phyloP scores from a whole-genome alignment of 2,113 vertebrate genomes.

The Tupaia chinensis region DNA sequence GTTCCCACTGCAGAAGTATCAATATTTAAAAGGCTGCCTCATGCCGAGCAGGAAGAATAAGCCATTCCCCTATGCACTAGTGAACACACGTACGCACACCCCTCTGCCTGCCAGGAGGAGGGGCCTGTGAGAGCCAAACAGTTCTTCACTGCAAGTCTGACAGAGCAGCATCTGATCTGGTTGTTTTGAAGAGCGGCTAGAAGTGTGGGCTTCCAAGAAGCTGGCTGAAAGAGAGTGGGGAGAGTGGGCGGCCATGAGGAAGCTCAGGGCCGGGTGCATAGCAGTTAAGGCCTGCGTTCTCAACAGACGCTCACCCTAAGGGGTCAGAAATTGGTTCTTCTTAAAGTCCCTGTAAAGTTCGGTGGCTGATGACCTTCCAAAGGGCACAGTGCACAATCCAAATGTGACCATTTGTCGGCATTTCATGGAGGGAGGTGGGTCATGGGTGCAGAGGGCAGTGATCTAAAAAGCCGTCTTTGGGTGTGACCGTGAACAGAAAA shows the following conservation, averaged over 20 bases:
- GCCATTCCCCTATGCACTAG: accelerated
- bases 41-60: neutral
- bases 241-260: accelerated
- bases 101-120: accelerated
- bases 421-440: neutral
- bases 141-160: accelerated
- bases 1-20: neutral
- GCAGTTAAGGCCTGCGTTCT: accelerated
- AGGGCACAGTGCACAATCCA: accelerated
- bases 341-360: no score
- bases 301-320: accelerated
- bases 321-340: neutral
- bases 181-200: accelerated
- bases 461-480: neutral
- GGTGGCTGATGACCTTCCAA: no score
- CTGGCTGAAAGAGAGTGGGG: accelerated
- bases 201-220: neutral
- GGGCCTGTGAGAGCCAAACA: neutral
- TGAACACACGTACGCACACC: accelerated
- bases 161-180: neutral
- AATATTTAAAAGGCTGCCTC: accelerated
- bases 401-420: no score
- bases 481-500: neutral
- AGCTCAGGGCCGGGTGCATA: neutral
- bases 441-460: neutral